Percentiles rank a stretch among this genome's conserved stretches.
These are phyloP conservation scores for Macroramphosus scolopax DNA, from an alignment of 2,797 vertebrate genomes.

Conservation along the genomic window DNA sequence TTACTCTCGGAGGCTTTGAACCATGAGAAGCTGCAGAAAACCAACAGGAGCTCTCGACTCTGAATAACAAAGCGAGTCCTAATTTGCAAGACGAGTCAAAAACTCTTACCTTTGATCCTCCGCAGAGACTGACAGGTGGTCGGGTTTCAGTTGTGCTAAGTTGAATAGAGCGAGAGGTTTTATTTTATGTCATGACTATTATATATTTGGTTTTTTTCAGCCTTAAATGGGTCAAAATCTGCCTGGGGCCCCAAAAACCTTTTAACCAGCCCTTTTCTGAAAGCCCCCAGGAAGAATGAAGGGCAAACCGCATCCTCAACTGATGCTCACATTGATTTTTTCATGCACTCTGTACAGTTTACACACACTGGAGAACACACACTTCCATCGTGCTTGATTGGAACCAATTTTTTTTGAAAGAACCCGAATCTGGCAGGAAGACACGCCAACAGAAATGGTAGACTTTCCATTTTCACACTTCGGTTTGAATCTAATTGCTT, in stretches of 20 bases:
- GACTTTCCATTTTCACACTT: background rate
- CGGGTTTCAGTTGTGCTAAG: conserved; percentile 5
- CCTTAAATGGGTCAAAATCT: conserved; percentile 11
- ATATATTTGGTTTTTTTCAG: conserved; percentile 1
- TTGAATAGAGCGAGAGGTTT: conserved; percentile 4
- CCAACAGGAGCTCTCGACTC: conserved; percentile 13
- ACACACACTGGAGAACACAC: conserved; percentile 13
- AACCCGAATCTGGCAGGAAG: conserved; percentile 5
- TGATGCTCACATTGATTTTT: conserved; percentile 35
- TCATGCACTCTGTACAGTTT: conserved; percentile 3
- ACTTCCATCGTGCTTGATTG: conserved; percentile 21
- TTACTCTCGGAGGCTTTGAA: conserved; percentile 22
- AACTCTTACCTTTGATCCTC: conserved; percentile 31
- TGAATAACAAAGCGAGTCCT: conserved; percentile 33
- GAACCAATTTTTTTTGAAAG: conserved; percentile 12
- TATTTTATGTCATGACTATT: conserved; percentile 10
- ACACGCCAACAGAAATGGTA: conserved; percentile 1
- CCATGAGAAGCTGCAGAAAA: conserved; percentile 8
- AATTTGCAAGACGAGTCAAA: conserved; percentile 22
- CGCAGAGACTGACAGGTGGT: conserved; percentile 7
- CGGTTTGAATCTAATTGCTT: background rate
- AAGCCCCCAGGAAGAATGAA: conserved; percentile 9
- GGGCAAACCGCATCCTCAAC: conserved; percentile 11
- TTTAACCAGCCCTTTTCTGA: background rate
- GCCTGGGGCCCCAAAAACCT: background rate